These are phyloP conservation scores for Leucoma salicis DNA, from an alignment of 2,888 invertebrate genomes.

Conservation along the genomic window DNA sequence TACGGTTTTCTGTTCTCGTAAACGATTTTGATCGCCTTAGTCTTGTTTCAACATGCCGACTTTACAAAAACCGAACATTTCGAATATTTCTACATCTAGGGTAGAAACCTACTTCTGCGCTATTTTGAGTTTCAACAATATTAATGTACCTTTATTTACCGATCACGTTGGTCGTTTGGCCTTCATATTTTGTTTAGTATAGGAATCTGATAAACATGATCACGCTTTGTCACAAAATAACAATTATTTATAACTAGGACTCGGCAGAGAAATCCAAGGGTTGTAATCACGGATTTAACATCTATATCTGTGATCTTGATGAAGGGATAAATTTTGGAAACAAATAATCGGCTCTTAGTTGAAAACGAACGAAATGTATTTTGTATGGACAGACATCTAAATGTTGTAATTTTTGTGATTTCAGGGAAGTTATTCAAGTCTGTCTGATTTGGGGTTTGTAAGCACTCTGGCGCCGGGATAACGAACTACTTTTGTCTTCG, in stretches of 20 bases:
- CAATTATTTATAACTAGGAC: conserved; percentile 12
- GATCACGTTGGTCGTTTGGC: conserved; percentile 28
- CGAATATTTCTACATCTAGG: too few relatives aligned
- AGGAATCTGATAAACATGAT: conserved; percentile 19
- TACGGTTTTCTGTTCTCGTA: too few relatives aligned
- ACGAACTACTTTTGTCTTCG: conserved; percentile 45
- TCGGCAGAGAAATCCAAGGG: conserved; percentile 45
- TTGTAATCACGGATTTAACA: conserved; percentile 18
- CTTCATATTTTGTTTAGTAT: conserved; percentile 20
- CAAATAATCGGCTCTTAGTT: conserved; percentile 15
- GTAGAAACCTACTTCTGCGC: too few relatives aligned
- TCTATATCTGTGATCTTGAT: too few relatives aligned
- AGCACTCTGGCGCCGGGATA: conserved; percentile 53
- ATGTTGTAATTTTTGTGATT: conserved; percentile 63
- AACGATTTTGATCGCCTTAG: too few relatives aligned
- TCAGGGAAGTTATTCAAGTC: conserved; percentile 65
- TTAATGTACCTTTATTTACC: too few relatives aligned
- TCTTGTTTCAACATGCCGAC: too few relatives aligned
- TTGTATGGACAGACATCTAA: conserved; percentile 29
- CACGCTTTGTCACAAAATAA: conserved; percentile 20
- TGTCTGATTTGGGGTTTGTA: conserved; percentile 61
- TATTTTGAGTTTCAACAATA: too few relatives aligned
- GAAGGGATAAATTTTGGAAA: neutral
- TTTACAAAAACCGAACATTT: too few relatives aligned
- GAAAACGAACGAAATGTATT: conserved; percentile 14